Percentiles rank a stretch among this genome's conserved stretches.
These are phyloP conservation scores for Actenoides lindsayi DNA, from an alignment of 2,113 vertebrate genomes.

Conservation along the genomic window DNA sequence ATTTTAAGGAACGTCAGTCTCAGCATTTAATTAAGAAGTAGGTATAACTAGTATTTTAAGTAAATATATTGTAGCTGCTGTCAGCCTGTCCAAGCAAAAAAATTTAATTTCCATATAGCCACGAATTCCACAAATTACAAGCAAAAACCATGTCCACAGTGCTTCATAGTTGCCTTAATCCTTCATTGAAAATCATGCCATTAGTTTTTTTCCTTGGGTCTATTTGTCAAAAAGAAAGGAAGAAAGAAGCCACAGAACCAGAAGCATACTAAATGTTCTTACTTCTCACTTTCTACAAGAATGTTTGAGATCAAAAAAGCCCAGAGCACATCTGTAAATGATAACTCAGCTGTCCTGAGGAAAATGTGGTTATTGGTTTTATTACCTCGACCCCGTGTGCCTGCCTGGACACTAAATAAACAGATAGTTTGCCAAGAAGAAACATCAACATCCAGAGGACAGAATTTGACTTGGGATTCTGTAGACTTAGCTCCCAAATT, in stretches of 20 bases:
- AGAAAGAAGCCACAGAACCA: neutral
- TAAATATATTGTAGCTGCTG: conserved; percentile 4
- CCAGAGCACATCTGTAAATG: neutral
- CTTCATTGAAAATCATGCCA: neutral
- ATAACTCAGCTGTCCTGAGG: neutral
- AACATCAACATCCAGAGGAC: neutral
- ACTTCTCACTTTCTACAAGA: neutral
- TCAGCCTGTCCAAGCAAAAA: conserved; percentile 33
- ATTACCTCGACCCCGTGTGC: neutral
- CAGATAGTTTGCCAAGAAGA: neutral
- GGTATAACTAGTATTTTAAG: conserved; percentile 18
- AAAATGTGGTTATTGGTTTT: conserved; percentile 1
- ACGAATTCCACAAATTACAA: conserved; percentile 25
- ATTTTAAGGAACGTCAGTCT: conserved; percentile 15
- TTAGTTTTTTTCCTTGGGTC: neutral
- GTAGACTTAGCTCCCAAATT: neutral
- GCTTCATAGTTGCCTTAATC: neutral
- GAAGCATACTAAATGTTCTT: neutral
- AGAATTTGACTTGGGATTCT: neutral
- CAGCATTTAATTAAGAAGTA: conserved; percentile 37
- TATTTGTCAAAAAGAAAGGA: neutral
- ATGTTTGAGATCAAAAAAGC: neutral
- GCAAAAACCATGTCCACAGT: neutral
- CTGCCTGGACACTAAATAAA: conserved; percentile 7
- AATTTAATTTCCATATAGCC: neutral